These are phyloP conservation scores for Tokudaia muenninki DNA, from an alignment of 2,797 vertebrate genomes.

Conservation along the genomic window DNA sequence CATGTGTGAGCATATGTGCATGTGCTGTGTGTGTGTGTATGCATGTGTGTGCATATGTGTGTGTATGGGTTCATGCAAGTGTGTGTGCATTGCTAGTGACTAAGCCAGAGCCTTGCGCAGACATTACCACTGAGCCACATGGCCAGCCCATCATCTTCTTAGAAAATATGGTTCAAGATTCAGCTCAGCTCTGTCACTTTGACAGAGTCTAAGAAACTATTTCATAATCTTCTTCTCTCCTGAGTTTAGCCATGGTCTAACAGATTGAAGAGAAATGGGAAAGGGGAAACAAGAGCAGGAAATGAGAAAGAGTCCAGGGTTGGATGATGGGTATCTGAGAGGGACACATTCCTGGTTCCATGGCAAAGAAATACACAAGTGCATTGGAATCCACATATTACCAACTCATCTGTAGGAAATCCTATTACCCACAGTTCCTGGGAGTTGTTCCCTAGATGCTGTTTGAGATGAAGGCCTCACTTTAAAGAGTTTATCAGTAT, in stretches of 20 bases:
- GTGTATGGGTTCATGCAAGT: too few relatives aligned
- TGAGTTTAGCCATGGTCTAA: background rate
- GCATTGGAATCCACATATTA: background rate
- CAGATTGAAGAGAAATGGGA: background rate
- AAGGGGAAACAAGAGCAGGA: background rate
- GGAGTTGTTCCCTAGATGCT: background rate
- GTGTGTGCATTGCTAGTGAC: background rate
- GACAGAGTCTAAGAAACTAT: background rate
- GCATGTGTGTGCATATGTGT: background rate
- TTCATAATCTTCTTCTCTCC: background rate
- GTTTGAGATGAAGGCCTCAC: background rate
- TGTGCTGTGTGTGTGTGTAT: background rate
- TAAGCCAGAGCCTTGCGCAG: background rate
- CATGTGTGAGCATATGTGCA: background rate
- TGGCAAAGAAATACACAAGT: background rate
- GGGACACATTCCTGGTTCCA: background rate
- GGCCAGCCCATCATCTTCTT: background rate
- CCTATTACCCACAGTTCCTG: background rate
- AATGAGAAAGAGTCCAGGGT: background rate
- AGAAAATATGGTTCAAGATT: background rate
- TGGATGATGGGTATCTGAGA: background rate
- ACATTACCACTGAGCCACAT: background rate
- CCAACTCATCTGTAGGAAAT: background rate
- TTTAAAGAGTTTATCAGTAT: background rate
- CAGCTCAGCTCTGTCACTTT: background rate